Evolutionary conservation across 2,797 vertebrate genomes (phyloP).

Genomic region (Acrossocheilus fasciatus): DNA sequence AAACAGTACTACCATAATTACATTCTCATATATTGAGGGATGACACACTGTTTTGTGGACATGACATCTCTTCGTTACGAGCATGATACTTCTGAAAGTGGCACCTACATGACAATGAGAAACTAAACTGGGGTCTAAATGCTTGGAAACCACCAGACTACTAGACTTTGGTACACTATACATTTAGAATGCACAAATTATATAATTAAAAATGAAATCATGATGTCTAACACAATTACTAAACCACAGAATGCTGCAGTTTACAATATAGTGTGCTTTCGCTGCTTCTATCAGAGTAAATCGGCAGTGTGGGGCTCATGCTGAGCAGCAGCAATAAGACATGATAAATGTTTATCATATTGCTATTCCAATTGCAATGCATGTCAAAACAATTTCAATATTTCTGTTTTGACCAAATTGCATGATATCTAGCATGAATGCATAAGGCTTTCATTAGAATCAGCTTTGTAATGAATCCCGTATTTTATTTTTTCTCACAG

Average conservation of each 20-base stretch:
- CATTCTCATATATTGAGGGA: not conserved
- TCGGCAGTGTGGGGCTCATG: not conserved
- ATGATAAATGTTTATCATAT: conserved; percentile 4
- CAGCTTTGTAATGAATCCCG: not conserved
- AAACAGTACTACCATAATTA: not conserved
- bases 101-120: not conserved
- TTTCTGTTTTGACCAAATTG: not conserved
- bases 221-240: not conserved
- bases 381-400: not conserved
- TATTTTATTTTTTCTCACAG: not conserved
- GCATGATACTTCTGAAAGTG: not conserved
- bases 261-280: not conserved
- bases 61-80: not conserved
- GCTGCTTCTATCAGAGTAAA: not conserved
- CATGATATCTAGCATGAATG: not conserved
- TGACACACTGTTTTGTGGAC: not conserved
- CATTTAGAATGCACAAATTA: not conserved
- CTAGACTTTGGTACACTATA: not conserved
- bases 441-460: not conserved
- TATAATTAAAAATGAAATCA: not conserved
- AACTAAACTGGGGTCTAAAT: not conserved
- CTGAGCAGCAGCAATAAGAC: not conserved
- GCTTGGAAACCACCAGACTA: not conserved
- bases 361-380: not conserved
- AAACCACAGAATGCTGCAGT: not conserved